Conservation (phyloP, 2,888 invertebrate genomes). For the Aricia artaxerxes region DNA sequence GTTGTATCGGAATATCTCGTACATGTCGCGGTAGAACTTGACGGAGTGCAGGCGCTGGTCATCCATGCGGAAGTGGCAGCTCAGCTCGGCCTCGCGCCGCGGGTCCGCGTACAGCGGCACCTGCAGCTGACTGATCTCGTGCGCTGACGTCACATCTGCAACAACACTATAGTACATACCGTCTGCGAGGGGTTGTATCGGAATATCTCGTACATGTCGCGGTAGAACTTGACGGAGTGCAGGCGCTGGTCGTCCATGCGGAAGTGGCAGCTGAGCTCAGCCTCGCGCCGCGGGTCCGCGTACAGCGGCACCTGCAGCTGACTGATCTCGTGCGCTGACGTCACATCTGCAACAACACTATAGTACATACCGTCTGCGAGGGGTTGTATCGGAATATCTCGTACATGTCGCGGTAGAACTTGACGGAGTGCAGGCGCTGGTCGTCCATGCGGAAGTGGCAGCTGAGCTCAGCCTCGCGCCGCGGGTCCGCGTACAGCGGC, state of each 20-base stretch:
- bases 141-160: slow-evolving; percentile 61
- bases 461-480: slow-evolving; percentile 71
- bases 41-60: slow-evolving; percentile 72
- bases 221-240: slow-evolving; percentile 76
- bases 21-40: slow-evolving; percentile 73
- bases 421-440: slow-evolving; percentile 72
- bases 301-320: slow-evolving; percentile 64
- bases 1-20: slow-evolving; percentile 63
- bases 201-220: slow-evolving; percentile 73
- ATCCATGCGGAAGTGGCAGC: slow-evolving; percentile 74
- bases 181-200: slow-evolving; percentile 69
- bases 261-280: slow-evolving; percentile 74
- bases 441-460: slow-evolving; percentile 75
- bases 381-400: slow-evolving; percentile 67
- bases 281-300: slow-evolving; percentile 71
- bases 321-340: slow-evolving; percentile 67
- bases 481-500: slow-evolving; percentile 71
- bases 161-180: slow-evolving; percentile 48
- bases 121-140: slow-evolving; percentile 60
- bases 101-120: slow-evolving; percentile 74
- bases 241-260: slow-evolving; percentile 52
- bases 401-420: slow-evolving; percentile 73
- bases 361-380: slow-evolving; percentile 58
- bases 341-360: slow-evolving; percentile 56
- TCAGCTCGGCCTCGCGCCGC: slow-evolving; percentile 69